Conservation (phyloP, 2,888 invertebrate species). For the Tetragonula carbonaria region DNA sequence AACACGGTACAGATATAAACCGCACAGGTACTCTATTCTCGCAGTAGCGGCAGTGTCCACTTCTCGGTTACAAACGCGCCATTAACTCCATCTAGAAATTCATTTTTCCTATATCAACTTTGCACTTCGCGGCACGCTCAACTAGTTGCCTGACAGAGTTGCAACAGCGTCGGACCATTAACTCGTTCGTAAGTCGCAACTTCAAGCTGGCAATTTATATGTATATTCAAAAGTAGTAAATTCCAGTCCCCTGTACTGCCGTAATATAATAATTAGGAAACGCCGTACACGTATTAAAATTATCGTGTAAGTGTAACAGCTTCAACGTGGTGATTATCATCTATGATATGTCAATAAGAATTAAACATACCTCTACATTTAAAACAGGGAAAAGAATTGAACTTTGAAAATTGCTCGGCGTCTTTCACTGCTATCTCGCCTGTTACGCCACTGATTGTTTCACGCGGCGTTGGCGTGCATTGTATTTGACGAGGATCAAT, state of each 20-base stretch:
- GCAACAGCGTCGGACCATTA: neutral
- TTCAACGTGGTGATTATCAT: neutral
- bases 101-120: conserved; percentile 9
- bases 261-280: neutral
- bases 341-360: neutral
- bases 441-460: conserved; percentile 45
- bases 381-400: neutral
- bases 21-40: conserved; percentile 54
- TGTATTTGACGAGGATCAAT: conserved; percentile 39
- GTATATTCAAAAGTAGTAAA: neutral
- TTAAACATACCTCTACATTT: neutral
- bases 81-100: conserved; percentile 23
- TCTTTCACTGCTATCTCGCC: conserved; percentile 1
- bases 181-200: neutral
- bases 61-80: conserved; percentile 7
- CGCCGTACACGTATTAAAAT: neutral
- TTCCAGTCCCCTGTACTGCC: neutral
- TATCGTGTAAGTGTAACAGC: neutral
- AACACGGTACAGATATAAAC: conserved; percentile 48
- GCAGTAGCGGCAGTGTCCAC: conserved; percentile 30
- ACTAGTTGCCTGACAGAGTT: neutral
- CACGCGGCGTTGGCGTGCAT: conserved; percentile 51
- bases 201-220: neutral
- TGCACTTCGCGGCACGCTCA: neutral
- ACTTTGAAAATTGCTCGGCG: conserved; percentile 30